phyloP scores from a whole-genome alignment of 2,113 vertebrate genomes.

The Phodopus roborovskii region DNA sequence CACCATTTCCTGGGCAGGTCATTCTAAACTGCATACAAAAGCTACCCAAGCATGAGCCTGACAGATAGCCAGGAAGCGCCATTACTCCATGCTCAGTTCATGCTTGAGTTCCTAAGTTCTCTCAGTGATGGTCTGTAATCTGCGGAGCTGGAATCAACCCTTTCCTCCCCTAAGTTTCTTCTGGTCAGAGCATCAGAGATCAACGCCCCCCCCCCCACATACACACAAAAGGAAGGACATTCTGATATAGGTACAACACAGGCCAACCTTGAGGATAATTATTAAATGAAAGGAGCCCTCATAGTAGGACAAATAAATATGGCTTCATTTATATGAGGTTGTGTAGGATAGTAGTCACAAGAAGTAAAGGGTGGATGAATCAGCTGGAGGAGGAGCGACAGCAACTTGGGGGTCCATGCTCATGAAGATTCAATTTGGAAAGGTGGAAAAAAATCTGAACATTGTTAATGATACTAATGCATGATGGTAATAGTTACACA shows the following conservation, averaged over 20 bases:
- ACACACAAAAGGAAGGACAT: neutral
- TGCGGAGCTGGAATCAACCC: neutral
- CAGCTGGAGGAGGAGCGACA: neutral
- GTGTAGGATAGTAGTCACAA: neutral
- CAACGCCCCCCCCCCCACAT: too few relatives aligned
- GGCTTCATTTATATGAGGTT: neutral
- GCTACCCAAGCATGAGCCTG: neutral
- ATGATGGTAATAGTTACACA: accelerated
- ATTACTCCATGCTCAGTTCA: neutral
- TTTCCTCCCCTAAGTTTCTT: neutral
- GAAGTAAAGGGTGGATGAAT: neutral
- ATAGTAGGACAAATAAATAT: neutral
- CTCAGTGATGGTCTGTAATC: neutral
- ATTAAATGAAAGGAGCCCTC: neutral
- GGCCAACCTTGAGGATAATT: neutral
- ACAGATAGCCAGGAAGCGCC: neutral
- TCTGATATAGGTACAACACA: neutral
- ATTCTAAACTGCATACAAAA: too few relatives aligned
- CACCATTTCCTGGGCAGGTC: neutral
- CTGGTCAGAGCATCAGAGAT: neutral
- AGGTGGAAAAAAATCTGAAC: neutral
- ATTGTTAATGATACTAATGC: neutral
- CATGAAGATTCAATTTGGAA: neutral
- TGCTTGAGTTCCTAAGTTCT: neutral
- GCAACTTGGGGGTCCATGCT: neutral